Evolutionary conservation across 2,888 invertebrate species (phyloP), one percentile per base, ranked within the genome.

Genomic region (Cephus rjabovi): DNA sequence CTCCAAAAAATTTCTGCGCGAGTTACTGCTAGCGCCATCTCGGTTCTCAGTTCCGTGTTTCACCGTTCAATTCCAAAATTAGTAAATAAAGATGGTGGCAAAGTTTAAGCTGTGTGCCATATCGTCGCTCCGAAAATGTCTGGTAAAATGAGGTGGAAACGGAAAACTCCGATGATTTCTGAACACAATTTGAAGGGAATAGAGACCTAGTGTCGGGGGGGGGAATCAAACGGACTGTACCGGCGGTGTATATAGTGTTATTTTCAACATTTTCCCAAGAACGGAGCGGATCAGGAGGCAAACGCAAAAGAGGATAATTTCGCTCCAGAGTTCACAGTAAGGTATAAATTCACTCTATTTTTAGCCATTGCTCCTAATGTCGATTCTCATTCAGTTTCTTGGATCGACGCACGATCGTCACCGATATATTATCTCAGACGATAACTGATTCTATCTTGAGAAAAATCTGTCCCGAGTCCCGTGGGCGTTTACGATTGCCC

Each of bases 1-100:
- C 23, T 56, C 9, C 56, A 23, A 9, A 56, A 23, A 56, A 23
- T 23, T 56, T 56, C 9, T 56, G 23, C 23, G 56, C 23, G 23
- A 56, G 23, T 23, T 9, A 23, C 56, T 56, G 9, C 23, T 56
- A 56, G 56, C 56, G 56, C 56, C 56, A 23, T 56, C 56, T 9
- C 56, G 9, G 56, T 56, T 23, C 56, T 9, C 56, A 23, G 34
- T 75, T 73, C 77, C 75, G 69, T 78, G 73, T 76, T 76, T 77
- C 78, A 34, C 69, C 69, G 40, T 77, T 76, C 75, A 69, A 81
- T 85, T 89, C 90, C 91, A 91, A 91, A 91, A 91, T 91, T 90
- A 91, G 90, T 91, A 90, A 91, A 91, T 90, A 91, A 90, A 90
- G 90, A 90, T 90, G 91, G 89, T 88, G 88, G 88, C 88, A 86